A percentile compares a stretch with the other conserved stretches of the same genome.
Evolutionary conservation across 2,797 vertebrate species (phyloP).

Genomic region (Rhincodon typus): DNA sequence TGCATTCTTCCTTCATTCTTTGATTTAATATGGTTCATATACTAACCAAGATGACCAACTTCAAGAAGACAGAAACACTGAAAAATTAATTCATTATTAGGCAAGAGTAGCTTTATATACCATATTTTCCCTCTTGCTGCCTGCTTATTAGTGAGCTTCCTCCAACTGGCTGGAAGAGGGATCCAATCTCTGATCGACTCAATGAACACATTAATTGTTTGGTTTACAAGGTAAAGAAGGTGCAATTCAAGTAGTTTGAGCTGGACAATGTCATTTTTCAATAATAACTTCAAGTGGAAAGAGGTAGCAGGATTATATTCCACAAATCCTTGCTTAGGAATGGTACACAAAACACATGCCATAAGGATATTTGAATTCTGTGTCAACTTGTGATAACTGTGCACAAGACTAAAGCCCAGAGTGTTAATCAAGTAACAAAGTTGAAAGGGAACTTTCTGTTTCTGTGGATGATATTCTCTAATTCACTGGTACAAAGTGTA

Average conservation of each 20-base stretch:
- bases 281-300: not conserved
- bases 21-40: not conserved
- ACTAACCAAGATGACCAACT: not conserved
- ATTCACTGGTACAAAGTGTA: not conserved
- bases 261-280: not conserved
- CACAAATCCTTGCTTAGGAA: not conserved
- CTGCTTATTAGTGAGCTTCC: too few relatives aligned
- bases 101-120: not conserved
- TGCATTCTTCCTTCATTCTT: not conserved
- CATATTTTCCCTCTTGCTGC: not conserved
- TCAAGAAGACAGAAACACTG: not conserved
- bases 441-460: not conserved
- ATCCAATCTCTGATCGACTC: not conserved
- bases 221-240: not conserved
- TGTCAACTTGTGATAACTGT: not conserved
- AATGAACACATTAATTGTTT: not conserved
- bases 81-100: not conserved
- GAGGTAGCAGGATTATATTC: not conserved
- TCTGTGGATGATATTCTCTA: not conserved
- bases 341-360: not conserved
- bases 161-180: not conserved
- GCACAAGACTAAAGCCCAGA: not conserved
- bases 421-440: too few relatives aligned
- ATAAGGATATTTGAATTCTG: not conserved
- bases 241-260: not conserved